These are phyloP conservation scores for Cryptosula pallasiana DNA, from an alignment of 2,888 invertebrate species.

Conservation along the genomic window DNA sequence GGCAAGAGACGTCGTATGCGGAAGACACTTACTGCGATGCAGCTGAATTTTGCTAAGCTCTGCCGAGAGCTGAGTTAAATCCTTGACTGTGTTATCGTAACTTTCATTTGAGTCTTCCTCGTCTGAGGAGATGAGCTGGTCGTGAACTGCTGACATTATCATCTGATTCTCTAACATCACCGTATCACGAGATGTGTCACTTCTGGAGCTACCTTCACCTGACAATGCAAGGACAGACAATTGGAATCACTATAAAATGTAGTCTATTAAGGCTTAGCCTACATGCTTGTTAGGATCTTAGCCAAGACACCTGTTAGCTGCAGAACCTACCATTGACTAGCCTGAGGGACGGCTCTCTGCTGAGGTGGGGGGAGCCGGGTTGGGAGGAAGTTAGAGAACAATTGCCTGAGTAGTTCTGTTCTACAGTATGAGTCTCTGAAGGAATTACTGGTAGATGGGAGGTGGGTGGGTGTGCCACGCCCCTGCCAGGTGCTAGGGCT, in stretches of 20 bases:
- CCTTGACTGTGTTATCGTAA: background rate
- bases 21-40: background rate
- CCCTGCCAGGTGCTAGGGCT: background rate
- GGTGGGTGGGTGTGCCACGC: no score
- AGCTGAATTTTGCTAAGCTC: background rate
- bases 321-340: no score
- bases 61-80: background rate
- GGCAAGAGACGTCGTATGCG: background rate
- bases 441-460: background rate
- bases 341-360: no score
- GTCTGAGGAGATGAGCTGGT: background rate
- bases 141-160: background rate
- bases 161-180: constrained; percentile 19
- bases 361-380: no score
- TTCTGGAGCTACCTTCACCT: background rate
- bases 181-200: background rate
- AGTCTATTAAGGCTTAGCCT: no score
- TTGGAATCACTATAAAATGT: no score
- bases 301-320: no score
- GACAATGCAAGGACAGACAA: no score
- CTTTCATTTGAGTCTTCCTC: background rate
- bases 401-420: background rate
- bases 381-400: background rate
- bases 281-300: no score
- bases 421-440: background rate